Percentiles rank a stretch among this genome's conserved stretches.
phyloP scores from a whole-genome alignment of 2,797 vertebrate species.

The Rhadinocentrus ornatus region DNA sequence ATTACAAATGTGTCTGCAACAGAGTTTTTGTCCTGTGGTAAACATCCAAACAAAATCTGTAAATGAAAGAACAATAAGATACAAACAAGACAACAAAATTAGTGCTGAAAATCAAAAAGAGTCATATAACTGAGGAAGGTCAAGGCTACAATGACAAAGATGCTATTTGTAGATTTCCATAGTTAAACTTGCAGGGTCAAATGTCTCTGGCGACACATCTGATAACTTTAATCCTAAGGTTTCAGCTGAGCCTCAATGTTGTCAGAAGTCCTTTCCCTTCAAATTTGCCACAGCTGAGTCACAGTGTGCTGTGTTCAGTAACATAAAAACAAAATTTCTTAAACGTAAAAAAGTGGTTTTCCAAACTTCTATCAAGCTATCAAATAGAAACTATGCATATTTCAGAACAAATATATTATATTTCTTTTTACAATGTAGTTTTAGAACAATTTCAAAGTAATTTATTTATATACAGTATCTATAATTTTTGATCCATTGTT shows the following conservation, averaged over 20 bases:
- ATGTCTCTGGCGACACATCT: slow-evolving; percentile 61
- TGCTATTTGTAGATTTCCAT: slow-evolving; percentile 57
- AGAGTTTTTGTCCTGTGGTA: slow-evolving; percentile 41
- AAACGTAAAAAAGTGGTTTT: background rate
- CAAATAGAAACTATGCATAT: background rate
- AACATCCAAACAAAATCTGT: slow-evolving; percentile 32
- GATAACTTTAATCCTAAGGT: slow-evolving; percentile 61
- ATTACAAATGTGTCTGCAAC: slow-evolving; percentile 20
- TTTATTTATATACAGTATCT: background rate
- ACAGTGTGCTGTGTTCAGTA: slow-evolving; percentile 31
- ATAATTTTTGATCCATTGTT: background rate
- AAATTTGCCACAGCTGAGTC: slow-evolving; percentile 52
- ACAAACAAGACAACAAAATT: slow-evolving; percentile 26
- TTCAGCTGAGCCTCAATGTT: slow-evolving; percentile 49
- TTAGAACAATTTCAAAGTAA: background rate
- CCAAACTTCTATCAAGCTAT: background rate
- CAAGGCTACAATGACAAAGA: slow-evolving; percentile 48
- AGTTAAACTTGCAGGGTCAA: slow-evolving; percentile 49
- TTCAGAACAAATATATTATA: background rate
- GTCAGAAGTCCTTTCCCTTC: slow-evolving; percentile 52
- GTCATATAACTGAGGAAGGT: slow-evolving; percentile 32
- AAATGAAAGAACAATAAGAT: slow-evolving; percentile 24
- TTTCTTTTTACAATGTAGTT: background rate
- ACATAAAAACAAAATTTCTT: slow-evolving; percentile 11
- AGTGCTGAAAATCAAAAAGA: slow-evolving; percentile 28